Evolutionary conservation across 2,888 invertebrate genomes (phyloP).

Genomic region (Himalopsyche anomala): DNA sequence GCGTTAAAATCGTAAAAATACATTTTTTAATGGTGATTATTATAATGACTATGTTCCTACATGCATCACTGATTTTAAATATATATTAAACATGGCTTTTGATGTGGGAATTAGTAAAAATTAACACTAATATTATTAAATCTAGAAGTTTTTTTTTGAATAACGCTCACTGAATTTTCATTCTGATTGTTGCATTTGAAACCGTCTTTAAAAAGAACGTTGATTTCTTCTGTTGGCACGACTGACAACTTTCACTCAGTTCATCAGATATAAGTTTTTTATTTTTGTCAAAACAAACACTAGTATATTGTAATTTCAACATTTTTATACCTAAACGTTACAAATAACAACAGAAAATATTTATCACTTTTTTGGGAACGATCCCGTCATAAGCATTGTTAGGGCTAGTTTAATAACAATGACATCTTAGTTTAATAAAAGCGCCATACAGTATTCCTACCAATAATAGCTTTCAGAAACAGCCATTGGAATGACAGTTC

Average conservation of each 20-base stretch:
- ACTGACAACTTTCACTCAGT: conserved; percentile 47
- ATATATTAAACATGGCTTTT: conserved; percentile 20
- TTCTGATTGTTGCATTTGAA: neutral
- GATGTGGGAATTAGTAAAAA: conserved; percentile 32
- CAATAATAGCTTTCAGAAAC: conserved; percentile 35
- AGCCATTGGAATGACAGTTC: neutral
- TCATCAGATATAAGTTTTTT: conserved; percentile 24
- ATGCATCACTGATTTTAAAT: conserved; percentile 31
- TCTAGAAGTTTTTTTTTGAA: neutral
- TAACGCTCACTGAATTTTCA: conserved; percentile 6
- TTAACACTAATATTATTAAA: conserved; percentile 4
- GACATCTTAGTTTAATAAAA: conserved; percentile 56
- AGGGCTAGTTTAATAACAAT: conserved; percentile 57
- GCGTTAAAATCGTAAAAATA: no score
- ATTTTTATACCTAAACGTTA: conserved; percentile 49
- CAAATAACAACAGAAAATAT: conserved; percentile 51
- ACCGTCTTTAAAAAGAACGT: neutral
- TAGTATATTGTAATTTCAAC: conserved; percentile 50
- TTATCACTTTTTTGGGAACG: conserved; percentile 61
- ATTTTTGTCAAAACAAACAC: conserved; percentile 21
- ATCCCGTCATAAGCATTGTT: conserved; percentile 61
- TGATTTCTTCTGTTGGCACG: conserved; percentile 48
- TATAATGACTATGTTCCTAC: no score
- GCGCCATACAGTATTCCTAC: conserved; percentile 39
- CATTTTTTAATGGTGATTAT: no score